Evolutionary conservation across 2,888 invertebrate genomes (phyloP).

Genomic region (Trichopoda pennipes): DNA sequence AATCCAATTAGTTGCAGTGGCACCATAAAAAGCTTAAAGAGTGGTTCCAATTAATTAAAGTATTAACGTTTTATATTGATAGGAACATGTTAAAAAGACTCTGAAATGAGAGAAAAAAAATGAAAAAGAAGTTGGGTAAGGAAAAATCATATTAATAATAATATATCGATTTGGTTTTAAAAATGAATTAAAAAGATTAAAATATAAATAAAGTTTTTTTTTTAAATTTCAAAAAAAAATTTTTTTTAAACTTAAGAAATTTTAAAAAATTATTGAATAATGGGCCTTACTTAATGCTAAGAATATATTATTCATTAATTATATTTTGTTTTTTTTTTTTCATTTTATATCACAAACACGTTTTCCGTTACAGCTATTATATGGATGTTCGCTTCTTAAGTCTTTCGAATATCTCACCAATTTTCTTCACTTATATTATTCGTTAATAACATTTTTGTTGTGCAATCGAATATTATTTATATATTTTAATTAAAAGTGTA

Average conservation of each 20-base stretch:
- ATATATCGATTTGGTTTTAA: not conserved
- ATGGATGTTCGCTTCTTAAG: conserved; percentile 23
- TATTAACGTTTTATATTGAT: not conserved
- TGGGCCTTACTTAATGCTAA: too few species aligned
- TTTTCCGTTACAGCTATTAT: not conserved
- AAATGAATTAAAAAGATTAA: too few species aligned
- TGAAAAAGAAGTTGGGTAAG: not conserved
- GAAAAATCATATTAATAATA: not conserved
- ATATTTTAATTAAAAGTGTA: conserved; percentile 33
- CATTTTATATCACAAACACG: too few species aligned
- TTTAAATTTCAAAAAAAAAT: too few species aligned
- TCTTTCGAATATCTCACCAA: conserved; percentile 18
- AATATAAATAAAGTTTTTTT: too few species aligned
- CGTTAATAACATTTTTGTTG: conserved; percentile 5
- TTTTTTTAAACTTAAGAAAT: too few species aligned
- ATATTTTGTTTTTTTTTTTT: too few species aligned
- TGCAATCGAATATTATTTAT: conserved; percentile 22
- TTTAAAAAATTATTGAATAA: too few species aligned
- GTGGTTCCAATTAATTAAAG: not conserved
- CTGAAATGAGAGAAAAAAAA: not conserved
- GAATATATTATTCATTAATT: too few species aligned
- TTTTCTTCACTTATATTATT: conserved; percentile 6
- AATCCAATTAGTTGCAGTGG: not conserved
- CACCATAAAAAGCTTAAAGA: not conserved
- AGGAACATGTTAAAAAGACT: not conserved